Conservation (phyloP, 2,797 vertebrate genomes). For the Falco concolor region DNA sequence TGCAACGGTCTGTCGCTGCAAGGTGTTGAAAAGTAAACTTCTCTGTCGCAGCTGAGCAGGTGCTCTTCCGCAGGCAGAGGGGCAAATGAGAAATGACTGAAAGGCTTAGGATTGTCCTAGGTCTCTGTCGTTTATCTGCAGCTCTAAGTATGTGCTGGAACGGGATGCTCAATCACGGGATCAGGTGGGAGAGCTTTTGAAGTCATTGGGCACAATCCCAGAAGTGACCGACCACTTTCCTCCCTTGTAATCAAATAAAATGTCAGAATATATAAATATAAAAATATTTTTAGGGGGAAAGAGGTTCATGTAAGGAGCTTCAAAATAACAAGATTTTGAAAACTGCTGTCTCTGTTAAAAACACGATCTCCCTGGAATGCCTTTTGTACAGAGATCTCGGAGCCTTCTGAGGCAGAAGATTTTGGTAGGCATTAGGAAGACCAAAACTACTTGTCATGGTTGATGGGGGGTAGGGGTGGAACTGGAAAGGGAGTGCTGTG, state of each 20-base stretch:
- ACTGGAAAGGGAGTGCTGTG: neutral
- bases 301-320: neutral
- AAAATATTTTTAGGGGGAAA: neutral
- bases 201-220: neutral
- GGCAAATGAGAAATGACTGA: too few species aligned
- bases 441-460: neutral
- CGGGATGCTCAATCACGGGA: rapidly evolving
- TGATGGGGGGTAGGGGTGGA: neutral
- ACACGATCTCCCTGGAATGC: neutral
- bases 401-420: neutral
- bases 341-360: neutral
- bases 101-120: rapidly evolving
- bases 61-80: neutral
- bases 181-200: neutral
- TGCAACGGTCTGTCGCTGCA: neutral
- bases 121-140: neutral
- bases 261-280: neutral
- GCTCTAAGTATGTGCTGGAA: neutral
- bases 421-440: neutral
- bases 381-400: neutral
- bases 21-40: neutral
- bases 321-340: neutral
- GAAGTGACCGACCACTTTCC: neutral
- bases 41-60: neutral
- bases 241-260: neutral